Evolutionary conservation across 2,888 invertebrate genomes (phyloP).

Genomic region (Drosophila fulvimacula): DNA sequence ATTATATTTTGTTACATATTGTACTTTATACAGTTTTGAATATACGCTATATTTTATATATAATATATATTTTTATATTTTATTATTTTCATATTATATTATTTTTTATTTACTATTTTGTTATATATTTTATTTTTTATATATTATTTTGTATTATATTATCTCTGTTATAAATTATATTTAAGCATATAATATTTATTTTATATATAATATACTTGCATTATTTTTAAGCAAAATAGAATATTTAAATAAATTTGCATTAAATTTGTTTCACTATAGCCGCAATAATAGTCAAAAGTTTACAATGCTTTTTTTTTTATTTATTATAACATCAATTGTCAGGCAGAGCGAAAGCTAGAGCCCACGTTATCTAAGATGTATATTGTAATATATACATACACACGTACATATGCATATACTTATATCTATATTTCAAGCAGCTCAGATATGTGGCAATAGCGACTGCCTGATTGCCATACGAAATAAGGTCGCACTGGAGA

Average conservation of each 20-base stretch:
- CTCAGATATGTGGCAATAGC: constrained; percentile 20
- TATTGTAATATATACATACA: background rate
- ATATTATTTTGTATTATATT: background rate
- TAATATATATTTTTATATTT: background rate
- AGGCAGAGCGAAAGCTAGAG: constrained; percentile 1
- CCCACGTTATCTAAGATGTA: constrained; percentile 14
- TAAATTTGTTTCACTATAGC: background rate
- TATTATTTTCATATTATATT: background rate
- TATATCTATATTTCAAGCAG: constrained; percentile 7
- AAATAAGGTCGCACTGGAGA: constrained; percentile 24
- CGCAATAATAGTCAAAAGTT: background rate
- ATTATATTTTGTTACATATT: no score
- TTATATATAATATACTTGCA: background rate
- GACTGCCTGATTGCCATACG: constrained; percentile 52
- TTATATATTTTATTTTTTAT: background rate
- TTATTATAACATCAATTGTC: constrained; percentile 10
- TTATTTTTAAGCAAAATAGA: background rate
- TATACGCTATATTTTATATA: no score
- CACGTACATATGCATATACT: background rate
- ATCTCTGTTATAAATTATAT: no score
- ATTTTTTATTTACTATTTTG: no score
- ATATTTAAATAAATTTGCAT: background rate
- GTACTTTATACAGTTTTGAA: no score
- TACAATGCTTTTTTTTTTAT: background rate
- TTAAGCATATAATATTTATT: no score